Evolutionary conservation across 2,113 vertebrate genomes (phyloP), one percentile per base, ranked within the genome.

Genomic region (Pelobates fuscus): DNA sequence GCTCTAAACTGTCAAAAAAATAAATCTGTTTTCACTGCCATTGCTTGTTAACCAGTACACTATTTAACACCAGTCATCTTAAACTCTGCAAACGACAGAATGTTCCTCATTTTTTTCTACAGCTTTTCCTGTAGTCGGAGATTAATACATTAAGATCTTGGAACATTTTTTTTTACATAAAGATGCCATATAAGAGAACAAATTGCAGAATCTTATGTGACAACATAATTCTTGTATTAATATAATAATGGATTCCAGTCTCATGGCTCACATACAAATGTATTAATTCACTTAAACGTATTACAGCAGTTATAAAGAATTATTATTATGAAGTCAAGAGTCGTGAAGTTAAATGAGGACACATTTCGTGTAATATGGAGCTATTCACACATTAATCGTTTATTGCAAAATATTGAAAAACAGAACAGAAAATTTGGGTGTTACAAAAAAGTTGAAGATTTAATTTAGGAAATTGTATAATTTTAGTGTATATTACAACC

Each of bases 151-250:
- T 32, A 71, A 62, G 2, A 15, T 62, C 26, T 62, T 71, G 58
- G 69, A 71, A 49, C 25, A n/a, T n/a, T n/a, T n/a, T 49, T 27
- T 61, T 1, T 46, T n/a, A 62, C 58, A 71, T 46, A 17, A 61
- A 49, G 12, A 23, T 71, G 69, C 25, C 69, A 71, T 52, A 24
- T 52, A 26, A 10, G 24, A 14, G 27, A 62, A 71, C 52, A 10
- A 24, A 71, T 52, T 49, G 37, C 24, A 27, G 41, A 62, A 46
- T 71, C 55, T 71, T 29, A 29, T 27, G 58, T 26, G 17, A 62
- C 44, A 71, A 30, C 70, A 71, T 62, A 23, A 71, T 62, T 71
- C 69, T 71, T 71, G 49, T 62, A 30, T 62, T 62, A 71, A 62
- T 71, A 71, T 23, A 49, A 44, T 62, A 71, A 71, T 71, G 69